Conservation (phyloP, 2,113 vertebrate genomes). For the Himantopus leucocephalus region DNA sequence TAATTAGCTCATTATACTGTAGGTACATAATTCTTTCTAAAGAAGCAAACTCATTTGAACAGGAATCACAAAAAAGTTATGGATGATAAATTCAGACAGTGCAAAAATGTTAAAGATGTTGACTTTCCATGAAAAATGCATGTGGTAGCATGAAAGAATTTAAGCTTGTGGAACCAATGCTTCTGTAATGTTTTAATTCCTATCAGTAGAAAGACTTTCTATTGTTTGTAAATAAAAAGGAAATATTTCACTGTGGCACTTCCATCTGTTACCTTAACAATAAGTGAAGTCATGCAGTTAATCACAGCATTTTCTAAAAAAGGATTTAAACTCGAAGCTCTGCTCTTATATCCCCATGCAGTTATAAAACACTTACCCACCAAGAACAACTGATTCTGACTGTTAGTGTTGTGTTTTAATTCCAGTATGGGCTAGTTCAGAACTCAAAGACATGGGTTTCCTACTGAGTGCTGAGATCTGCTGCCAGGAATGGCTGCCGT, state of each 20-base stretch:
- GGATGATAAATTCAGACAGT: constrained; percentile 58
- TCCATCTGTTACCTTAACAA: constrained; percentile 74
- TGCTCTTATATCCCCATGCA: constrained; percentile 37
- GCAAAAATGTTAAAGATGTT: constrained; percentile 67
- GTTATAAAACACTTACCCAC: constrained; percentile 64
- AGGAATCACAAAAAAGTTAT: constrained; percentile 70
- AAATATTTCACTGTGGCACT: constrained; percentile 75
- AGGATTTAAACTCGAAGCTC: constrained; percentile 45
- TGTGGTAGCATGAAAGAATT: constrained; percentile 57
- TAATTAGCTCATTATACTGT: constrained; percentile 77
- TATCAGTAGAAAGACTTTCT: constrained; percentile 50
- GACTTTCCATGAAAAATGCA: constrained; percentile 63
- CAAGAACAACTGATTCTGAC: constrained; percentile 57
- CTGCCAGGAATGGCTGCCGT: constrained; percentile 46
- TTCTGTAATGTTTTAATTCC: constrained; percentile 67
- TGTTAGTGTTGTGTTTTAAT: constrained; percentile 58
- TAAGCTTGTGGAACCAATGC: constrained; percentile 46
- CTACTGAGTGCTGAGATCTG: constrained; percentile 37
- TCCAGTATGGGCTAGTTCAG: constrained; percentile 32
- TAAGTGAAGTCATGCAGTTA: constrained; percentile 66
- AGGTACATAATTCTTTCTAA: constrained; percentile 75
- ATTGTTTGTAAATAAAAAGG: constrained; percentile 81
- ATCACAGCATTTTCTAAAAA: constrained; percentile 70
- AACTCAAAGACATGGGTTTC: constrained; percentile 36
- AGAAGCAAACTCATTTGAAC: constrained; percentile 66